These are phyloP conservation scores for Hydriomena furcata DNA, from an alignment of 2,888 invertebrate genomes.

Conservation along the genomic window DNA sequence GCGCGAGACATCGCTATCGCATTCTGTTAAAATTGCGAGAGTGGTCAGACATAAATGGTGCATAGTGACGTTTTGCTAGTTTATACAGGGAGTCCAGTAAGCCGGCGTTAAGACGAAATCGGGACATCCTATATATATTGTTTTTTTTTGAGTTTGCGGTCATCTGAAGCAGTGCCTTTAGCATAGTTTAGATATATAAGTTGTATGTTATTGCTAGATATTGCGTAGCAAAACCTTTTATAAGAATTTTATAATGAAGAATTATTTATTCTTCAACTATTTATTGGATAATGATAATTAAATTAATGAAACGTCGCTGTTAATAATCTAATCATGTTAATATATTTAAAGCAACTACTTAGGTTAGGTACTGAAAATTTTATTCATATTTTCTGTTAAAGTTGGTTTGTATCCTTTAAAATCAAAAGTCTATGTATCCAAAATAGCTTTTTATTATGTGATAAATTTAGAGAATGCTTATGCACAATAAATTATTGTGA, in stretches of 20 bases:
- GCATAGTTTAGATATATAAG: conserved; percentile 14
- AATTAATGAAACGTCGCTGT: not conserved
- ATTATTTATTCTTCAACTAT: not conserved
- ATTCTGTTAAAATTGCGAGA: too few relatives aligned
- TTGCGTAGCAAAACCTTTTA: conserved; percentile 6
- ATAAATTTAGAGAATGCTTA: not conserved
- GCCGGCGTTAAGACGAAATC: too few relatives aligned
- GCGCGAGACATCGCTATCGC: too few relatives aligned
- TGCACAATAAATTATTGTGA: conserved; percentile 1
- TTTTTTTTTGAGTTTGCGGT: not conserved
- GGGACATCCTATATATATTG: too few relatives aligned
- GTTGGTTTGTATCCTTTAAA: conserved; percentile 1
- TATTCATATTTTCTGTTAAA: not conserved
- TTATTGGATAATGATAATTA: not conserved
- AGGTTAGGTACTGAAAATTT: not conserved
- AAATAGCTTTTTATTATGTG: conserved; percentile 6
- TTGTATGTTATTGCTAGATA: conserved; percentile 1
- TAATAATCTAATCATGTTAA: conserved; percentile 2
- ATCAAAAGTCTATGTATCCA: not conserved
- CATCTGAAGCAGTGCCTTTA: conserved; percentile 28
- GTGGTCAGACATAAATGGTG: too few relatives aligned
- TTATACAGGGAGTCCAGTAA: too few relatives aligned
- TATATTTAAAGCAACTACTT: too few relatives aligned
- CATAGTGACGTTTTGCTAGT: too few relatives aligned
- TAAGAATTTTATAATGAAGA: conserved; percentile 9